Evolutionary conservation across 2,797 vertebrate species (phyloP).

Genomic region (Chrosomus eos): DNA sequence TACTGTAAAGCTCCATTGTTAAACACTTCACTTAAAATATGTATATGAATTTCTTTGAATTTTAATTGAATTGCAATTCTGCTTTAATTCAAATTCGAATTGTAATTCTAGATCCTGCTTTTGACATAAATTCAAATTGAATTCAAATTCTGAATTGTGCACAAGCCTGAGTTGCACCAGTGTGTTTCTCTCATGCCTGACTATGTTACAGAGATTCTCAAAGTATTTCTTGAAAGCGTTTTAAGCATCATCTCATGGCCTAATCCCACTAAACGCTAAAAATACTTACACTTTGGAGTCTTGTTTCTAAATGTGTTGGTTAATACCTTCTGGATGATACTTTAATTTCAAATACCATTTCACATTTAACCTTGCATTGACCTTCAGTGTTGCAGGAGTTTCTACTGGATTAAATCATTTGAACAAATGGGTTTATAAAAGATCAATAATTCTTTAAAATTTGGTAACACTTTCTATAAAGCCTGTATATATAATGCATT

Average conservation of each 20-base stretch:
- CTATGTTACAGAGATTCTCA: conserved; percentile 21
- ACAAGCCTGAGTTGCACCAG: too few relatives aligned
- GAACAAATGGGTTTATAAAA: conserved; percentile 10
- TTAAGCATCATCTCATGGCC: neutral
- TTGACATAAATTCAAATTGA: too few relatives aligned
- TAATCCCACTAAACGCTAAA: neutral
- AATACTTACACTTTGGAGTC: neutral
- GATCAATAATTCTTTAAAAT: neutral
- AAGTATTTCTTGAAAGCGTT: conserved; percentile 21
- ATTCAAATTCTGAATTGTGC: too few relatives aligned
- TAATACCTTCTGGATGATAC: neutral
- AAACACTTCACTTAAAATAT: too few relatives aligned
- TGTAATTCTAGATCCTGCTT: too few relatives aligned
- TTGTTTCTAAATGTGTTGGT: neutral
- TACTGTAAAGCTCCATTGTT: too few relatives aligned
- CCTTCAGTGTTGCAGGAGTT: neutral
- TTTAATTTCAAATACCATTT: neutral
- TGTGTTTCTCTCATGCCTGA: conserved; percentile 31
- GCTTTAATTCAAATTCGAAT: too few relatives aligned
- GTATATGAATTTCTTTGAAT: too few relatives aligned
- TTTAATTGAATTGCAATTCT: too few relatives aligned
- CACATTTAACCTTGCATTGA: neutral
- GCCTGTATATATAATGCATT: too few relatives aligned
- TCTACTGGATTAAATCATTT: conserved; percentile 4
- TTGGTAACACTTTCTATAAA: too few relatives aligned